Evolutionary conservation across 1,140 invertebrate genomes (phyloP).

Genomic region (Drosophila subobscura): DNA sequence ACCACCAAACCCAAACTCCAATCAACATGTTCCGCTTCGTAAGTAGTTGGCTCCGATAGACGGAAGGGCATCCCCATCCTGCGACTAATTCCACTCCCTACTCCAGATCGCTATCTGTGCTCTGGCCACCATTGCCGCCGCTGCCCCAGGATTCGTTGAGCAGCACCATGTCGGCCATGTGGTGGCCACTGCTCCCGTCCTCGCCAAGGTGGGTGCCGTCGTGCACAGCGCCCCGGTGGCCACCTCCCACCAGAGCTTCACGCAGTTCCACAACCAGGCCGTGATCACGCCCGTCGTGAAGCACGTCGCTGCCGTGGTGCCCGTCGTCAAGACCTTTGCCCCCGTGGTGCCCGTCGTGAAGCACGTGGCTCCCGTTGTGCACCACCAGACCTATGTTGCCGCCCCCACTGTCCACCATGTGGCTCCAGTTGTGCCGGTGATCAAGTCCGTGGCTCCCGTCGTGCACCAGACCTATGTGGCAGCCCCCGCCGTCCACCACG

Average conservation of each 20-base stretch:
- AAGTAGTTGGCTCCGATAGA: constrained; percentile 27
- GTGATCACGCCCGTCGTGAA: constrained; percentile 70
- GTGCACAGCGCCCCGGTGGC: constrained; percentile 69
- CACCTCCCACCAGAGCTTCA: constrained; percentile 84
- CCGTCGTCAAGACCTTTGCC: constrained; percentile 63
- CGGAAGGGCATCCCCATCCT: not conserved
- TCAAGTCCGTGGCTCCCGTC: constrained; percentile 40
- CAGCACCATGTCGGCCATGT: constrained; percentile 46
- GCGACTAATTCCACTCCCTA: not conserved
- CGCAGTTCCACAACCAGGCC: constrained; percentile 67
- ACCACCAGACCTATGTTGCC: constrained; percentile 48
- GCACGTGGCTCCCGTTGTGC: constrained; percentile 47
- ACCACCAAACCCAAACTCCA: constrained; percentile 3
- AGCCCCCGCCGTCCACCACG: constrained; percentile 74
- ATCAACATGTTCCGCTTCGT: constrained; percentile 74
- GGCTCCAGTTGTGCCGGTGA: constrained; percentile 33
- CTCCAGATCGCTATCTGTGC: constrained; percentile 66
- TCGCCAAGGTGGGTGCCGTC: constrained; percentile 63
- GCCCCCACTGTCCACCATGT: constrained; percentile 56
- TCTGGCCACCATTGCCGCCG: constrained; percentile 60
- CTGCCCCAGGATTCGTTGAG: constrained; percentile 70
- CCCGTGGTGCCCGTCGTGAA: constrained; percentile 63
- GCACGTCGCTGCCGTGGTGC: constrained; percentile 58
- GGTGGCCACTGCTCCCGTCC: constrained; percentile 56
- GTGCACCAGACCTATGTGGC: constrained; percentile 56